A percentile compares a stretch with the other conserved stretches of the same genome.
phyloP scores from a whole-genome alignment of 2,113 vertebrate species.

The Octodon degus region DNA sequence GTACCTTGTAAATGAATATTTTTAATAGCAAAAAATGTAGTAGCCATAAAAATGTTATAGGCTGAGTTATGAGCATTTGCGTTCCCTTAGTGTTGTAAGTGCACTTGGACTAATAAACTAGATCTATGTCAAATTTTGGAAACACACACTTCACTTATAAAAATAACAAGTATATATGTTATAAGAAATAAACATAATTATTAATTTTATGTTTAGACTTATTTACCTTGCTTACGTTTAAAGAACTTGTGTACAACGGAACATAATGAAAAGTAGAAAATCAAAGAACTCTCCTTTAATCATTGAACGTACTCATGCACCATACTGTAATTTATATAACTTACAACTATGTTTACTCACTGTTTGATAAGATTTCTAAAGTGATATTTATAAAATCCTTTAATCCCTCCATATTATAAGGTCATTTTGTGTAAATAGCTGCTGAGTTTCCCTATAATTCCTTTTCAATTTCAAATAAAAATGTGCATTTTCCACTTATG shows the following conservation, averaged over 20 bases:
- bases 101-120: background rate
- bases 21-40: background rate
- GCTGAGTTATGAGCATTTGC: background rate
- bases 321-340: background rate
- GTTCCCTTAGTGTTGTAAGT: background rate
- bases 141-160: background rate
- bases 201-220: background rate
- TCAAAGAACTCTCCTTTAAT: background rate
- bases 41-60: background rate
- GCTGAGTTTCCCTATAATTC: background rate
- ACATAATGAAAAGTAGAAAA: background rate
- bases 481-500: background rate
- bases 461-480: background rate
- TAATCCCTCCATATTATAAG: background rate
- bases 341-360: background rate
- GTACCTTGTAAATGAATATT: background rate
- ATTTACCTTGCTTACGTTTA: background rate
- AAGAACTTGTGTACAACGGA: background rate
- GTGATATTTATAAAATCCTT: background rate
- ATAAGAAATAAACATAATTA: background rate
- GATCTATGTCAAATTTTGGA: background rate
- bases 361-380: background rate
- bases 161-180: background rate
- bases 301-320: background rate
- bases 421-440: background rate